A percentile compares a stretch with the other conserved stretches of the same genome.
Evolutionary conservation across 2,888 invertebrate species (phyloP).

Genomic region (Podotricha telesiphe): DNA sequence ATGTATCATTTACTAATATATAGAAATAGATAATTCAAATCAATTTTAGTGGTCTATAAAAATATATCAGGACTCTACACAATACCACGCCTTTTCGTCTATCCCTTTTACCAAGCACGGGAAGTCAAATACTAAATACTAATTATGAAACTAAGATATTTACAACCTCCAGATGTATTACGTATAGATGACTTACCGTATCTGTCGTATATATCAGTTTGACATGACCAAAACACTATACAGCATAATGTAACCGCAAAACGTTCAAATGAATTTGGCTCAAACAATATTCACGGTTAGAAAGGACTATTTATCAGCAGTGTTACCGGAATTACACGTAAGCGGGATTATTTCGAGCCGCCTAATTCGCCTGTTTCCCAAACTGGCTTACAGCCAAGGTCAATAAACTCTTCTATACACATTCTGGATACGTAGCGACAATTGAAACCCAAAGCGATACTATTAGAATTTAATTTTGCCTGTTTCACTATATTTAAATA

Average conservation of each 20-base stretch:
- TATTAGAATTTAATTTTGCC: constrained; percentile 60
- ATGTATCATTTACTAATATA: too few relatives aligned
- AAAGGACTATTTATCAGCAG: constrained; percentile 42
- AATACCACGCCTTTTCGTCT: too few relatives aligned
- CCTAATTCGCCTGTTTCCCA: constrained; percentile 64
- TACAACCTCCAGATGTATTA: background rate
- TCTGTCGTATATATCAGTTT: background rate
- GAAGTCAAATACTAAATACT: too few relatives aligned
- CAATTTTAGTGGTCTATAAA: too few relatives aligned
- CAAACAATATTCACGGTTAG: constrained; percentile 34
- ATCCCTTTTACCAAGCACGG: too few relatives aligned
- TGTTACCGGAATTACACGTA: constrained; percentile 43
- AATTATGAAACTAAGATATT: background rate
- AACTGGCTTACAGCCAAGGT: constrained; percentile 77
- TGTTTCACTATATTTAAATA: constrained; percentile 64
- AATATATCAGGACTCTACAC: too few relatives aligned
- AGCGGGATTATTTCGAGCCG: constrained; percentile 58
- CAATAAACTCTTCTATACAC: constrained; percentile 66
- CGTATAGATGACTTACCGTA: background rate
- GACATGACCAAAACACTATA: constrained; percentile 4
- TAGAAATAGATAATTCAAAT: too few relatives aligned
- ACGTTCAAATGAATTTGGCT: constrained; percentile 31
- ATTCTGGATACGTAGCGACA: constrained; percentile 49
- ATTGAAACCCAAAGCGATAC: constrained; percentile 52
- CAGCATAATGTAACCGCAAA: constrained; percentile 9